These are phyloP conservation scores for Incurvaria masculella DNA, from an alignment of 2,888 invertebrate genomes.

Conservation along the genomic window DNA sequence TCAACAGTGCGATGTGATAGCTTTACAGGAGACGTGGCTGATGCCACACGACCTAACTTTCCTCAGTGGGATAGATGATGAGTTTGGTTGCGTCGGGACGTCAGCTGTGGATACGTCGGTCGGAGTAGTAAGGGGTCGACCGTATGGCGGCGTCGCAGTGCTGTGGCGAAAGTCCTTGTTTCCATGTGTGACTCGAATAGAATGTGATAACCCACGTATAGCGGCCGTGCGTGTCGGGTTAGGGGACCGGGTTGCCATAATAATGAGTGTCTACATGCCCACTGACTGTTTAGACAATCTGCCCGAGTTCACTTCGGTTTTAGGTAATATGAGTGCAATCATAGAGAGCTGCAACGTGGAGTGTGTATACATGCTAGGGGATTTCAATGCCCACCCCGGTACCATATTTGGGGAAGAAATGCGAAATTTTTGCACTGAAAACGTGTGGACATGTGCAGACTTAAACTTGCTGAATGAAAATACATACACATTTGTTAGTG, in stretches of 20 bases:
- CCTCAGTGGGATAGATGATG: neutral
- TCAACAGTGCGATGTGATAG: conserved; percentile 1
- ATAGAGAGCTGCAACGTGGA: conserved; percentile 8
- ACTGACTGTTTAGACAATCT: neutral
- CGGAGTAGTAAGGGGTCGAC: conserved; percentile 4
- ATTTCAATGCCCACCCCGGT: conserved; percentile 10
- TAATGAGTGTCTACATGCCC: conserved; percentile 6
- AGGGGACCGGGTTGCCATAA: neutral
- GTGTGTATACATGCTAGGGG: conserved; percentile 8
- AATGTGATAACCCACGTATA: conserved; percentile 3
- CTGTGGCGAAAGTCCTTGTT: conserved; percentile 5
- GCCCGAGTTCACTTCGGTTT: conserved; percentile 5
- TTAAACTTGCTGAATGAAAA: neutral
- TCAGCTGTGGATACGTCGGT: conserved; percentile 5
- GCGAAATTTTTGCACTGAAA: conserved; percentile 5
- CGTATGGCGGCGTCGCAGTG: conserved; percentile 6
- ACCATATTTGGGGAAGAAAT: conserved; percentile 7
- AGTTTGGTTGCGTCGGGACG: conserved; percentile 4
- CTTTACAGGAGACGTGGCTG: conserved; percentile 7
- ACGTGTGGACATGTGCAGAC: conserved; percentile 5
- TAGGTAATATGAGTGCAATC: conserved; percentile 8
- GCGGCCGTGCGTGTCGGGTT: neutral
- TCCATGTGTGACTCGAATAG: neutral
- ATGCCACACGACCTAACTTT: conserved; percentile 4
- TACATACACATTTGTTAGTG: neutral